Conservation (phyloP, 2,113 vertebrate genomes). For the Nerophis ophidion region DNA sequence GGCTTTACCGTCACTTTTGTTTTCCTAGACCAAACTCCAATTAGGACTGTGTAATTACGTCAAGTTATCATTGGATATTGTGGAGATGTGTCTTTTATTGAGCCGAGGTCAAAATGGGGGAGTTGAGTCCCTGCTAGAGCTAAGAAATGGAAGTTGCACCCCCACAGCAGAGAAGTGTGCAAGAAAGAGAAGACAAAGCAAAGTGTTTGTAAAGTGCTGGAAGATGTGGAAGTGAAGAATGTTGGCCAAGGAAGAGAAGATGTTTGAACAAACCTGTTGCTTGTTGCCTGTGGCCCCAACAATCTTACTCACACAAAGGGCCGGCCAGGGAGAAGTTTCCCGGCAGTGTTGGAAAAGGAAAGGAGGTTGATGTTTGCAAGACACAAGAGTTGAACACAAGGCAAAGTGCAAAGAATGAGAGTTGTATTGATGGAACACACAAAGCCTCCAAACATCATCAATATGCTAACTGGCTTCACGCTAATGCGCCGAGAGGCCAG, state of each 20-base stretch:
- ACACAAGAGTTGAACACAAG: not conserved
- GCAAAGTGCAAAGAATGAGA: not conserved
- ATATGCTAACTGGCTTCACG: constrained; percentile 31
- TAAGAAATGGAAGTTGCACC: constrained; percentile 66
- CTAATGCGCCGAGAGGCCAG: constrained; percentile 39
- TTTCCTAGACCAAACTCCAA: not conserved
- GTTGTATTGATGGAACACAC: not conserved
- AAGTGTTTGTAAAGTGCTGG: too few species aligned
- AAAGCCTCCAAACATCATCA: constrained; percentile 1
- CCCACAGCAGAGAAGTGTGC: constrained; percentile 48
- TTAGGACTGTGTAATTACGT: not conserved
- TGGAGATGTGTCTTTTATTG: constrained; percentile 27
- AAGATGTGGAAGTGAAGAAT: too few species aligned
- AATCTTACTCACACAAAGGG: constrained; percentile 50
- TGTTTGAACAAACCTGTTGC: constrained; percentile 64
- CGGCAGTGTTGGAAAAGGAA: not conserved
- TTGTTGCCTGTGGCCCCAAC: constrained; percentile 43
- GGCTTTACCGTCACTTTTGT: too few species aligned
- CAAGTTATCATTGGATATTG: constrained; percentile 8
- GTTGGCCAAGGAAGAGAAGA: not conserved
- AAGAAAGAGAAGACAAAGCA: not conserved
- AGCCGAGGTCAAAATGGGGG: constrained; percentile 68
- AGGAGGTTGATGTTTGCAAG: not conserved
- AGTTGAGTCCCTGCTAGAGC: constrained; percentile 49
- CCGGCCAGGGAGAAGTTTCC: constrained; percentile 36